These are phyloP conservation scores for Alfaro cultratus DNA, from an alignment of 2,797 vertebrate genomes.

Conservation along the genomic window DNA sequence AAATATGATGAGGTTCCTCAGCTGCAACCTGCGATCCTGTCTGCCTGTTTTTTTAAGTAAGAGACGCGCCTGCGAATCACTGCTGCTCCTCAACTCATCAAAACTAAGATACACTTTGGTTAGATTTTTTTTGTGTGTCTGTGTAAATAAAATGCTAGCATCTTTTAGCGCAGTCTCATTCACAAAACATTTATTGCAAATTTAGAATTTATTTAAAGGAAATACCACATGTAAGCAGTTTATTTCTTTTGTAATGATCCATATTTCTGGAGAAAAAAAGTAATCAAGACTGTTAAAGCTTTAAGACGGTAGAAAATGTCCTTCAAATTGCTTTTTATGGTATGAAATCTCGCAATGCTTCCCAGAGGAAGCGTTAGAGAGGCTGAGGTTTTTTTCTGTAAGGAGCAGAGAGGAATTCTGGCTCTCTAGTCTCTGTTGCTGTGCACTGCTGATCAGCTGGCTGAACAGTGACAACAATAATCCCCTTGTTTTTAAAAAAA, in stretches of 20 bases:
- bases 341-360: background rate
- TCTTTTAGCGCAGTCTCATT: background rate
- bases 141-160: background rate
- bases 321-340: background rate
- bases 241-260: background rate
- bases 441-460: background rate
- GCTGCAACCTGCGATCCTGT: slow-evolving; percentile 58
- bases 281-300: background rate
- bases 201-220: background rate
- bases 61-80: slow-evolving; percentile 25
- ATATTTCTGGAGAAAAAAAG: background rate
- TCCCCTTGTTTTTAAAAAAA: background rate
- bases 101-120: background rate
- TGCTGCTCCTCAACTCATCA: slow-evolving; percentile 15
- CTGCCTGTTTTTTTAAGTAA: slow-evolving; percentile 42
- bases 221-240: background rate
- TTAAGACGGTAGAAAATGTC: background rate
- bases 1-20: slow-evolving; percentile 63
- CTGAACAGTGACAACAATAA: background rate
- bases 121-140: background rate
- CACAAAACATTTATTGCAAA: background rate
- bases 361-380: background rate
- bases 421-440: background rate
- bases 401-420: background rate
- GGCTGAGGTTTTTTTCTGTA: background rate